Evolutionary conservation across 1,140 invertebrate species (phyloP).

Genomic region (Alviniconcha marisindica): DNA sequence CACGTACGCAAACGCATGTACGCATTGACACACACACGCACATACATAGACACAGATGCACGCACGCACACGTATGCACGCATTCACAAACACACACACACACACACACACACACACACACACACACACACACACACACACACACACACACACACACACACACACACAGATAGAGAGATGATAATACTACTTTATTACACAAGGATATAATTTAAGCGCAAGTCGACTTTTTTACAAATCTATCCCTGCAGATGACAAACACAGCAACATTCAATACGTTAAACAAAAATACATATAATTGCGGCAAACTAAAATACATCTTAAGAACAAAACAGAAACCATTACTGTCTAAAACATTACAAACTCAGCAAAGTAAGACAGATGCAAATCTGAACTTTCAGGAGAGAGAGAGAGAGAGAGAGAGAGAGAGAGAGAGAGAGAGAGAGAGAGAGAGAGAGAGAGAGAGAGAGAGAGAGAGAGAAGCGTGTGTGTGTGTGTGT

Average conservation of each 20-base stretch:
- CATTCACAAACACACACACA: conserved; percentile 13
- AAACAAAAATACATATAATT: too few species aligned
- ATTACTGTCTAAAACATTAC: too few species aligned
- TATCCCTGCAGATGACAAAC: too few species aligned
- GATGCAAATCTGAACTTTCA: too few species aligned
- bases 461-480: conserved; percentile 15
- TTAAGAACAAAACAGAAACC: too few species aligned
- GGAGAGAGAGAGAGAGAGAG: neutral
- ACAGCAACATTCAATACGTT: too few species aligned
- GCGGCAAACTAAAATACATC: too few species aligned
- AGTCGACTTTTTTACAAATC: too few species aligned
- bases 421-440: neutral
- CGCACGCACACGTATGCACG: conserved; percentile 1
- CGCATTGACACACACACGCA: neutral
- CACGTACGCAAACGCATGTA: neutral
- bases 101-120: conserved; percentile 24
- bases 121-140: conserved; percentile 23
- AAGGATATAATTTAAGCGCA: too few species aligned
- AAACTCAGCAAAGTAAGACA: too few species aligned
- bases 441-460: conserved; percentile 1
- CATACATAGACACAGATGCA: conserved; percentile 1
- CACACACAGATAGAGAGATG: conserved; percentile 19
- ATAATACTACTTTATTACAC: too few species aligned
- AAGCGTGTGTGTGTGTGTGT: neutral
- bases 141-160: conserved; percentile 24